These are phyloP conservation scores for Phoenoteleia sp. DNA, from an alignment of 2,888 invertebrate genomes.

Conservation along the genomic window DNA sequence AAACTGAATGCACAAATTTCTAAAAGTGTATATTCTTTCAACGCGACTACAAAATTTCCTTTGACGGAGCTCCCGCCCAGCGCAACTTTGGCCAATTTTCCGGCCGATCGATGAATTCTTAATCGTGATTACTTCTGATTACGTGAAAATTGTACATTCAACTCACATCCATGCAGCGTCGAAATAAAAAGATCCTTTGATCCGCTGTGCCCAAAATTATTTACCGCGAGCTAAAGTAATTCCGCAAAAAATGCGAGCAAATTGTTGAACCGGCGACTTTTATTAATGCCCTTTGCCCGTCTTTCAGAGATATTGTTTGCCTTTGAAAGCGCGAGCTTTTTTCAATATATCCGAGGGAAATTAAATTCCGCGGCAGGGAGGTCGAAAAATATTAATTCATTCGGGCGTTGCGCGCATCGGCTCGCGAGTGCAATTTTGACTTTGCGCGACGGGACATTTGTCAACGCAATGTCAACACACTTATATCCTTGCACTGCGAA, in stretches of 20 bases:
- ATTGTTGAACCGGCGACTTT: neutral
- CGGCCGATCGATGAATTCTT: neutral
- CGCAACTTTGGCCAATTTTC: no score
- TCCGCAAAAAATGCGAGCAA: neutral
- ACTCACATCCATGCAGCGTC: neutral
- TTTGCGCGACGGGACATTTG: conserved; percentile 34
- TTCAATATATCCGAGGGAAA: neutral
- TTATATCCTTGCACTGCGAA: conserved; percentile 61
- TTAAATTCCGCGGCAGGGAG: neutral
- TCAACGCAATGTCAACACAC: conserved; percentile 63
- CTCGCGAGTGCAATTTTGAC: neutral
- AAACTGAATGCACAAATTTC: no score
- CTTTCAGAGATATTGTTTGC: neutral
- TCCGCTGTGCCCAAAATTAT: neutral
- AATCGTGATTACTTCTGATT: neutral
- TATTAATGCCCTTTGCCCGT: neutral
- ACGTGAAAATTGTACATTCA: neutral
- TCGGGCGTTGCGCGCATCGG: neutral
- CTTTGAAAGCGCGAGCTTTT: neutral
- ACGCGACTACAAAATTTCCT: conserved; percentile 10
- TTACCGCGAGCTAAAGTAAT: neutral
- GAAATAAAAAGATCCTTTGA: neutral
- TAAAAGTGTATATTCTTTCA: no score
- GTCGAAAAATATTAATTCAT: conserved; percentile 5
- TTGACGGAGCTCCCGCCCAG: no score